These are phyloP conservation scores for Leptinotarsa texana DNA, from an alignment of 1,140 invertebrate species.

Conservation along the genomic window DNA sequence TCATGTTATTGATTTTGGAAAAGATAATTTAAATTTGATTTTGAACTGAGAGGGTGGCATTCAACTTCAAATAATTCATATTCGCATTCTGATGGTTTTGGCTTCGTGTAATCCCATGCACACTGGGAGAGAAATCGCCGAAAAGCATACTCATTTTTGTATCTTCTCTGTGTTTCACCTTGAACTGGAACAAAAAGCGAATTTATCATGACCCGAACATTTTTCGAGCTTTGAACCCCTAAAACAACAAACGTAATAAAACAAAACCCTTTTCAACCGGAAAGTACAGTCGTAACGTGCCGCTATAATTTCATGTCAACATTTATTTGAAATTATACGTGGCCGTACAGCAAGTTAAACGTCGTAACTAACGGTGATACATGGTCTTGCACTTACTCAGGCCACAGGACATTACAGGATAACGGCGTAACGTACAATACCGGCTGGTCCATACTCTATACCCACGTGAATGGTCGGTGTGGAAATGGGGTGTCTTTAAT, in stretches of 20 bases:
- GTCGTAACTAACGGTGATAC: conserved; percentile 2
- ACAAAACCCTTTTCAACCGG: conserved; percentile 2
- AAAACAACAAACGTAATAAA: conserved; percentile 7
- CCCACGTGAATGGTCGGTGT: neutral
- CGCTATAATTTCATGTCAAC: conserved; percentile 8
- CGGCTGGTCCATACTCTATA: neutral
- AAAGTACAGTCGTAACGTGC: conserved; percentile 5
- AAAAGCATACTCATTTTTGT: too few relatives aligned
- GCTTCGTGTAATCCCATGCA: too few relatives aligned
- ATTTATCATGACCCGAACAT: neutral
- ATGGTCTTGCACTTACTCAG: conserved; percentile 2
- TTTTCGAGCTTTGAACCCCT: neutral
- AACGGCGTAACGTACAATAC: neutral
- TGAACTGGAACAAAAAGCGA: too few relatives aligned
- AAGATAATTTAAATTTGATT: too few relatives aligned
- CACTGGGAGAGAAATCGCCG: too few relatives aligned
- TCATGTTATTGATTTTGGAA: too few relatives aligned
- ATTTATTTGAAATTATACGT: conserved; percentile 9
- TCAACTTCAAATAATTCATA: too few relatives aligned
- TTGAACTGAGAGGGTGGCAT: too few relatives aligned
- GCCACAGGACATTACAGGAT: conserved; percentile 1
- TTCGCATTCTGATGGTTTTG: too few relatives aligned
- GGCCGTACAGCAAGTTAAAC: neutral
- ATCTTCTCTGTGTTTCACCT: too few relatives aligned
- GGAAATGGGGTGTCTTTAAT: neutral